phyloP scores from a whole-genome alignment of 2,888 invertebrate species.

The Boloria selene region DNA sequence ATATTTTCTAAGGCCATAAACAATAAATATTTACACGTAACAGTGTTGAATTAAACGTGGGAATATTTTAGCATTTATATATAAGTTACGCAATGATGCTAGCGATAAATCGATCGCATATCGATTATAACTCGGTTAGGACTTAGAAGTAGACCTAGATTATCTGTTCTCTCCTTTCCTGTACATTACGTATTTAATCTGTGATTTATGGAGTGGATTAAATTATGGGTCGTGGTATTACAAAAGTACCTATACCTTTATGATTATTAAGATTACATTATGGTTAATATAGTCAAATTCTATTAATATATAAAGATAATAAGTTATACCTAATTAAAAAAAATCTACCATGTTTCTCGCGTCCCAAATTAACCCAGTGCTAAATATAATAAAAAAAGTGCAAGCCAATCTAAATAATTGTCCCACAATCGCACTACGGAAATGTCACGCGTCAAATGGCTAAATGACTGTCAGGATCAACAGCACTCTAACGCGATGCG shows the following conservation, averaged over 20 bases:
- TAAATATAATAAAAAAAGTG: neutral
- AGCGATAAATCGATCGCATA: slow-evolving; percentile 27
- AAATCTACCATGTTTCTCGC: too few relatives aligned
- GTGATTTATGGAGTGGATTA: slow-evolving; percentile 12
- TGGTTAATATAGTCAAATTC: too few relatives aligned
- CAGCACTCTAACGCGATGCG: slow-evolving; percentile 40
- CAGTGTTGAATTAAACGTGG: slow-evolving; percentile 25
- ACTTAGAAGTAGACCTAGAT: slow-evolving; percentile 18
- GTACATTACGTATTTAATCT: slow-evolving; percentile 16
- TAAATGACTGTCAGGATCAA: slow-evolving; percentile 33
- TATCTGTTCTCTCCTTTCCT: slow-evolving; percentile 17
- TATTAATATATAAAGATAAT: too few relatives aligned
- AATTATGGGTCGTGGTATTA: neutral
- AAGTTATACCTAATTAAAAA: too few relatives aligned
- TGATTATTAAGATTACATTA: too few relatives aligned
- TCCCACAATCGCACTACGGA: slow-evolving; percentile 19
- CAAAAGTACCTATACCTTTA: neutral
- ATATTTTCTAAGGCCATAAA: slow-evolving; percentile 25
- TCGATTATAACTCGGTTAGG: slow-evolving; percentile 25
- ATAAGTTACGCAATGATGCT: slow-evolving; percentile 20
- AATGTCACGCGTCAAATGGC: slow-evolving; percentile 24
- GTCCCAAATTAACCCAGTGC: too few relatives aligned
- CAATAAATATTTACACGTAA: slow-evolving; percentile 32
- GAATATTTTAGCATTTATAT: slow-evolving; percentile 32
- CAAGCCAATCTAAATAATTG: neutral